A percentile compares a stretch with the other conserved stretches of the same genome.
These are phyloP conservation scores for Enteromius paludinosus DNA, from an alignment of 2,797 vertebrate species.

Conservation along the genomic window DNA sequence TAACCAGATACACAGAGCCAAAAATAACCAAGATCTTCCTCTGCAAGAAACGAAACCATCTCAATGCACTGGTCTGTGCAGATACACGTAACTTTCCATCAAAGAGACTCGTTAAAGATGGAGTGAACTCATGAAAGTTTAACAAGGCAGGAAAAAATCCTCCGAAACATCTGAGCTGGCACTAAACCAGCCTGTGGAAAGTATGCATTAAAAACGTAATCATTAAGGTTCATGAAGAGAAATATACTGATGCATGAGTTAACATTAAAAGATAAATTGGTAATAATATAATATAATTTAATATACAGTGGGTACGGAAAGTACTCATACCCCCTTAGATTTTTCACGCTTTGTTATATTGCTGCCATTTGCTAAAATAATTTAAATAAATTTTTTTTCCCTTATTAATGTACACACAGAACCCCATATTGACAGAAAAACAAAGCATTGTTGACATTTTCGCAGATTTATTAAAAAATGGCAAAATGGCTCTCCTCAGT, in stretches of 20 bases:
- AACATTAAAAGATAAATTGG: background rate
- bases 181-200: background rate
- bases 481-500: too few relatives aligned
- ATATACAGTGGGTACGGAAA: background rate
- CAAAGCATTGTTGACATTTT: too few relatives aligned
- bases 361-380: too few relatives aligned
- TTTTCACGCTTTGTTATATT: too few relatives aligned
- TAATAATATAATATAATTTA: background rate
- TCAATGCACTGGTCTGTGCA: conserved; percentile 36
- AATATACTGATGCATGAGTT: background rate
- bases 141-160: conserved; percentile 68
- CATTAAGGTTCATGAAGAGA: background rate
- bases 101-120: conserved; percentile 73
- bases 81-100: conserved; percentile 73
- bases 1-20: conserved; percentile 9
- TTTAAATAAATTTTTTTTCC: too few relatives aligned
- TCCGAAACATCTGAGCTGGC: conserved; percentile 43
- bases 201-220: background rate
- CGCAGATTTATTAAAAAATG: too few relatives aligned
- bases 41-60: conserved; percentile 31
- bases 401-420: too few relatives aligned
- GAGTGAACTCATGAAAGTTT: conserved; percentile 75
- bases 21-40: conserved; percentile 35
- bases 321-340: too few relatives aligned
- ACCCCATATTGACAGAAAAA: too few relatives aligned